A percentile compares a stretch with the other conserved stretches of the same genome.
Conservation (phyloP, 2,888 invertebrate genomes). For the Netelia melanura region DNA sequence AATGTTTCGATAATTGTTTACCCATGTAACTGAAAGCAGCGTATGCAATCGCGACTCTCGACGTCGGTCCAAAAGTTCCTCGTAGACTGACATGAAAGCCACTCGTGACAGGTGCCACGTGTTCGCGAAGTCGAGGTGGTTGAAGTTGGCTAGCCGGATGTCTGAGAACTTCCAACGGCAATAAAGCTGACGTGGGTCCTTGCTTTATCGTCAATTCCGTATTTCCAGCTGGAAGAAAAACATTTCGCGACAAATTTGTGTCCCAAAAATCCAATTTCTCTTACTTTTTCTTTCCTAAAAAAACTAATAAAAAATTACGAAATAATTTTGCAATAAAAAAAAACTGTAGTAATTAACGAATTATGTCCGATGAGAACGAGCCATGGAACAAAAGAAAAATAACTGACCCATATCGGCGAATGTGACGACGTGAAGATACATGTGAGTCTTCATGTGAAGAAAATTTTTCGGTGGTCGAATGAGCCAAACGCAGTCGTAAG, state of each 20-base stretch:
- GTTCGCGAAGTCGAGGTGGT: conserved; percentile 85
- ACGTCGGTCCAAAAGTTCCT: conserved; percentile 88
- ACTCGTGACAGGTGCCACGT: conserved; percentile 87
- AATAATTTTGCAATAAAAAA: conserved; percentile 8
- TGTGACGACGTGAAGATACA: conserved; percentile 87
- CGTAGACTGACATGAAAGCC: conserved; percentile 90
- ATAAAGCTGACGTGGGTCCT: conserved; percentile 89
- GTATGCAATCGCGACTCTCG: conserved; percentile 89
- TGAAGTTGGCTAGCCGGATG: conserved; percentile 85
- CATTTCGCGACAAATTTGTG: background rate
- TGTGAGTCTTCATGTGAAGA: conserved; percentile 89
- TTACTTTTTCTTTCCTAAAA: too few relatives aligned
- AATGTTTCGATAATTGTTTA: conserved; percentile 75
- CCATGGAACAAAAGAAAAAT: background rate
- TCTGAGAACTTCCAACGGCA: conserved; percentile 87
- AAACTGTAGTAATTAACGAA: background rate
- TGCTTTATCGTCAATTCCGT: conserved; percentile 89
- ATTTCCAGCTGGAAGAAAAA: conserved; percentile 85
- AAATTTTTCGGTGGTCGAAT: conserved; percentile 89
- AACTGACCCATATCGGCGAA: conserved; percentile 87
- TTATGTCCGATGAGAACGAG: background rate
- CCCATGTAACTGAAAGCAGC: conserved; percentile 90
- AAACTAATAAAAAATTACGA: background rate
- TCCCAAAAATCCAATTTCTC: background rate
- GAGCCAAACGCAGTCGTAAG: conserved; percentile 91